Evolutionary conservation across 2,113 vertebrate genomes (phyloP).

Genomic region (Oxygymnocypris stewartii): DNA sequence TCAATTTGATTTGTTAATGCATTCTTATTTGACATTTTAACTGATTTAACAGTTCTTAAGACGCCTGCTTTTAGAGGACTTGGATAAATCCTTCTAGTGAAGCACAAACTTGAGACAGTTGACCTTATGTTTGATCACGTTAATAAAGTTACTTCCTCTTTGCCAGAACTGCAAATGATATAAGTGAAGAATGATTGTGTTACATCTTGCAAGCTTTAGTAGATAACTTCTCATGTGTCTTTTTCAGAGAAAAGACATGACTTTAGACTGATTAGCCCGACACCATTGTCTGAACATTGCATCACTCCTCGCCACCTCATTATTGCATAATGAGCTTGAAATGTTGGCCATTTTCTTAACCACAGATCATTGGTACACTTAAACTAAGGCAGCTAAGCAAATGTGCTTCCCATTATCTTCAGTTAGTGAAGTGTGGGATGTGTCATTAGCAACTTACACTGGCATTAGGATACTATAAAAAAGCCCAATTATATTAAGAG

Average conservation of each 20-base stretch:
- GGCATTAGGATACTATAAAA: background rate
- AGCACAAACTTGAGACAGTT: background rate
- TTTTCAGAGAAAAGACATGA: background rate
- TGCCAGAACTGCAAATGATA: background rate
- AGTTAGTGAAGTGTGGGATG: background rate
- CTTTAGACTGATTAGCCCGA: background rate
- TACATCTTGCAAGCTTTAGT: background rate
- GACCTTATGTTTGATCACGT: background rate
- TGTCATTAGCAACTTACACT: background rate
- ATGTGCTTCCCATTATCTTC: background rate
- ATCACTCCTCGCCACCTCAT: background rate
- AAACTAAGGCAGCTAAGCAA: background rate
- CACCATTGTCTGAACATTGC: slow-evolving; percentile 5
- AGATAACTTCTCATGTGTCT: background rate
- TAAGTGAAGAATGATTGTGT: slow-evolving; percentile 18
- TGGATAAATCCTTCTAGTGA: background rate
- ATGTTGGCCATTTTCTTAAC: background rate
- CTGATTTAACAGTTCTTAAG: background rate
- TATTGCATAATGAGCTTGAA: slow-evolving; percentile 10
- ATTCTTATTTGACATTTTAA: too few relatives aligned
- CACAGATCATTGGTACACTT: slow-evolving; percentile 11
- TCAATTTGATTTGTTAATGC: too few relatives aligned
- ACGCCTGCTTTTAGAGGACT: too few relatives aligned
- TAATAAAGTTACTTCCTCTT: background rate
- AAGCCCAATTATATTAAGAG: background rate